Base-by-base conservation (phyloP, 1,140 invertebrate species). In the Zeugodacus cucurbitae region DNA sequence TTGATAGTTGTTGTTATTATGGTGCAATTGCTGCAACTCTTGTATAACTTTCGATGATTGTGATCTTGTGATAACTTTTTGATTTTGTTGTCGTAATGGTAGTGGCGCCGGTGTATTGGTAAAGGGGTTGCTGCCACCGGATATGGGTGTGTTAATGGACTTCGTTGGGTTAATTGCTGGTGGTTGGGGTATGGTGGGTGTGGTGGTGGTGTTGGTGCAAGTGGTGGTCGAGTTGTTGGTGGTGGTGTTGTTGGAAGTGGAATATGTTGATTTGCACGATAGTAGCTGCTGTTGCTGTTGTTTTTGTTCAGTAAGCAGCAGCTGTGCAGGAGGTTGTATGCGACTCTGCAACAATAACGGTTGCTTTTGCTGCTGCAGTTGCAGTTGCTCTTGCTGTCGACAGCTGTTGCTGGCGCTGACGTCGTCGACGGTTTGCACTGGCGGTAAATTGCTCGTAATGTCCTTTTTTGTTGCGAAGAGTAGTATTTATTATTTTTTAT, bases 61-160 rank as follows among this genome's bases (percentile, higher is more conserved):
- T 89, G 92, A 93, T 91, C 92, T 88, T 90, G 92, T 90, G 92
- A 93, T 90, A 90, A 92, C 85, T 91, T 93, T 93, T 89, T 88
- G 89, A 87, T 88, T 89, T 70, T 89, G 67, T 37, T 87, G 89
- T 88, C 87, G 78, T 20, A 59, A 20, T 62, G 54, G 54, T 89
- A 44, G 44, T 48, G 70, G 70, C 44, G 26, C 59, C 62, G 86
- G 44, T 87, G 86, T 59, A 59, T 86, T 87, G 74, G 88, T 37
- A 37, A 58, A n/a, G 14, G 70, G 74, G 26, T 82, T 82, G 7
- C 10, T 14, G 74, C 41, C 41, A 34, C 34, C 41, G 41, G 62
- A 88, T 26, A 62, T 37, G 64, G 29, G 26, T 88, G 67, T 70
- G 37, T 3, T 74, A 57, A 70, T 34, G 37, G 87, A 48, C 54